Percentiles rank a stretch among this genome's conserved stretches.
Evolutionary conservation across 2,797 vertebrate species (phyloP).

Genomic region (Cheirogaleus major): DNA sequence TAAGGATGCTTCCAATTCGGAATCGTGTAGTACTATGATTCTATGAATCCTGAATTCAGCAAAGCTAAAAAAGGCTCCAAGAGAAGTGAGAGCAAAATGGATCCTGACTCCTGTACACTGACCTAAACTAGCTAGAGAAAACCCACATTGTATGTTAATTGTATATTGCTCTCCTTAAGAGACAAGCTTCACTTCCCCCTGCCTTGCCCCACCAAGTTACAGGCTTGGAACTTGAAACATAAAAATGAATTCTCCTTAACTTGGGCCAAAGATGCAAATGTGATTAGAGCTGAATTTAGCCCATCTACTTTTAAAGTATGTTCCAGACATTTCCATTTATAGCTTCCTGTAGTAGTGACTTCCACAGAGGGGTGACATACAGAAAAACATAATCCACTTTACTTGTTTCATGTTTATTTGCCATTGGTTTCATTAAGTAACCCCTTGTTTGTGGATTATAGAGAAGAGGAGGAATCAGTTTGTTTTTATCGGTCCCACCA

Average conservation of each 20-base stretch:
- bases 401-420: slow-evolving; percentile 37
- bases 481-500: slow-evolving; percentile 35
- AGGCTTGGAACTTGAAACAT: background rate
- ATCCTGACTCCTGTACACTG: background rate
- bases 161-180: background rate
- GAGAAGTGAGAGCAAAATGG: background rate
- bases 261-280: background rate
- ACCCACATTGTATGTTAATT: background rate
- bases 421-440: slow-evolving; percentile 44
- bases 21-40: background rate
- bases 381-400: slow-evolving; percentile 18
- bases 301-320: background rate
- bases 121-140: slow-evolving; percentile 11
- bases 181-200: background rate
- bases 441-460: slow-evolving; percentile 35
- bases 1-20: background rate
- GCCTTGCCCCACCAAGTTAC: background rate
- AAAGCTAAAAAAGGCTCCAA: background rate
- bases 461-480: slow-evolving; percentile 3
- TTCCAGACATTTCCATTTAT: background rate
- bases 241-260: slow-evolving; percentile 4
- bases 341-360: slow-evolving; percentile 3
- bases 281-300: slow-evolving; percentile 8
- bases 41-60: background rate
- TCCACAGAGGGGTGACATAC: background rate